Evolutionary conservation across 2,113 vertebrate species (phyloP), one percentile per base, ranked within the genome.

Genomic region (Corythoichthys intestinalis): DNA sequence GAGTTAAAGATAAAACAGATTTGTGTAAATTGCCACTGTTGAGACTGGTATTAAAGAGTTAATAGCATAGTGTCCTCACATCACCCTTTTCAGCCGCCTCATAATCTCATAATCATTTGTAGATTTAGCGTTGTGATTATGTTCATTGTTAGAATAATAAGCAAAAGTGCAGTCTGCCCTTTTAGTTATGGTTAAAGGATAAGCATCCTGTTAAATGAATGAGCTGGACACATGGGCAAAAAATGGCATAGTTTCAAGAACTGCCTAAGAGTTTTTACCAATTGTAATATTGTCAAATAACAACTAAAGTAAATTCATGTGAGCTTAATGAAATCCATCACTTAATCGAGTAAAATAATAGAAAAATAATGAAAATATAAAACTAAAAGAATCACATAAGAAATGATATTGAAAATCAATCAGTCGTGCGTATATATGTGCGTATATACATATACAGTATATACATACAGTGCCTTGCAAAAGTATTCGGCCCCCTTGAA

Each of bases 31-130:
- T n/a, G 59, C 38, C 59, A 41, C 39, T 14, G 20, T 47, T 3
- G n/a, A 63, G 41, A 20, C 4, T 46, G 60, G 46, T 41, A 14
- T 63, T 63, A 20, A 63, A 63, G 1, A 47, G 41, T 63, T 63
- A 63, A 63, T 28, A 63, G n/a, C 41, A 63, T 13, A 13, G n/a
- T 46, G 41, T n/a, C 41, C n/a, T 63, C 20, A 62, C 60, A 34
- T 61, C 38, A 61, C 15, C 59, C 59, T 41, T 7, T 3, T 61
- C 38, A 61, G 60, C 41, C n/a, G 17, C n/a, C 20, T 4, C 9
- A 44, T 63, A 63, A 63, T 63, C 41, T 20, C 41, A 13, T 46
- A 28, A 20, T 62, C 39, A 62, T 62, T 44, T 46, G 39, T 28
- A 62, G 2, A 44, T 28, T 46, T 39, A 62, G 39, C 10, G 7